Conservation (phyloP, 2,797 vertebrate species). For the Otolemur crassicaudatus region DNA sequence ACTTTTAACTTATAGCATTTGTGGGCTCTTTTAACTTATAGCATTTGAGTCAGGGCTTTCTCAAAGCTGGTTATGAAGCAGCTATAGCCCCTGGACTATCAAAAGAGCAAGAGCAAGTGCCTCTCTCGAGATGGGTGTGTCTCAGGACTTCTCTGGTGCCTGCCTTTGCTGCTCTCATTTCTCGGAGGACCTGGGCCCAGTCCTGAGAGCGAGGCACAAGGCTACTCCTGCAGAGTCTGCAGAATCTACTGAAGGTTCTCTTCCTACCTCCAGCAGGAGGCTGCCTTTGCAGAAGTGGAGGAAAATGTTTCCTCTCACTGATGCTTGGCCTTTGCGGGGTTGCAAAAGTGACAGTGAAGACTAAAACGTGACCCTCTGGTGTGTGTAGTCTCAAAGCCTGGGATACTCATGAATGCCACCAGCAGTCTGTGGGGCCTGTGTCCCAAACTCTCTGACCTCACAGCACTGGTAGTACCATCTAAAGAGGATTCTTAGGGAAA, state of each 20-base stretch:
- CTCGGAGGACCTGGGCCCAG: neutral
- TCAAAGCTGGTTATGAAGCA: neutral
- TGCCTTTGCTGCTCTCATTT: neutral
- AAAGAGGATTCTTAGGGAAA: neutral
- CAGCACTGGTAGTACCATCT: neutral
- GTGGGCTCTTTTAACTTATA: neutral
- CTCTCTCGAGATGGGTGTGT: neutral
- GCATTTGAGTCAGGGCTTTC: neutral
- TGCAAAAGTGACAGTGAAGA: constrained; percentile 4
- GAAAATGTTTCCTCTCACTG: neutral
- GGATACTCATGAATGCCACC: neutral
- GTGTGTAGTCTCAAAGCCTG: neutral
- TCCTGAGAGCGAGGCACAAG: neutral
- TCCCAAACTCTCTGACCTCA: neutral
- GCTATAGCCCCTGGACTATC: neutral
- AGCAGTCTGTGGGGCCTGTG: neutral
- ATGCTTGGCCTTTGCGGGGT: neutral
- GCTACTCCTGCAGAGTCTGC: neutral
- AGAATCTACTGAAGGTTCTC: neutral
- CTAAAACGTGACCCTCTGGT: neutral
- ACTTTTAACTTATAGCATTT: neutral
- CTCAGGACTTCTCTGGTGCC: neutral
- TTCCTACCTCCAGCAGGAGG: neutral
- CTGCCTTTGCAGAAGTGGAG: constrained; percentile 12
- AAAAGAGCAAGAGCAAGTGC: neutral